phyloP scores from a whole-genome alignment of 2,888 invertebrate species.

The Odontocerum albicorne region DNA sequence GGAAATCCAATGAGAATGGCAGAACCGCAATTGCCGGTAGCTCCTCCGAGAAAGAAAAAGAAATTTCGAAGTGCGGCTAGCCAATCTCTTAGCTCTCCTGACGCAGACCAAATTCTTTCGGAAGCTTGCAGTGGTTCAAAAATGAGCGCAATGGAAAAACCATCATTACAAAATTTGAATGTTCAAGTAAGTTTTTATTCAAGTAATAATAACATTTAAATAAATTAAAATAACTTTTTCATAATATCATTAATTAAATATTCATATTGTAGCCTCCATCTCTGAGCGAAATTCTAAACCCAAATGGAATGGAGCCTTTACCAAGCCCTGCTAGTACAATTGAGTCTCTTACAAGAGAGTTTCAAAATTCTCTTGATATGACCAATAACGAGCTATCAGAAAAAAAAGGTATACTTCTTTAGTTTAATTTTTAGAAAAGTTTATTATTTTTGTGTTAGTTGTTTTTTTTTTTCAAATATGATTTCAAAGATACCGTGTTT shows the following conservation, averaged over 20 bases:
- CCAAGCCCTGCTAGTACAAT: slow-evolving; percentile 80
- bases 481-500: no score
- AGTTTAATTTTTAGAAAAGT: no score
- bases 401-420: slow-evolving; percentile 40
- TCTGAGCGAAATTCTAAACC: slow-evolving; percentile 42
- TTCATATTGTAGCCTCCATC: slow-evolving; percentile 46
- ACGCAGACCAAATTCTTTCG: slow-evolving; percentile 22
- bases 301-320: slow-evolving; percentile 56
- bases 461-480: no score
- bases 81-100: slow-evolving; percentile 26
- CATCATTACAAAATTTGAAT: slow-evolving; percentile 31
- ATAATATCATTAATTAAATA: no score
- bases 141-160: slow-evolving; percentile 21
- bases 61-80: slow-evolving; percentile 49
- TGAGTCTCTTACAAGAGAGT: slow-evolving; percentile 76
- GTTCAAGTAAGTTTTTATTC: slow-evolving; percentile 27
- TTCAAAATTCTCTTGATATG: slow-evolving; percentile 76
- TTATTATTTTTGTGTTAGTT: no score
- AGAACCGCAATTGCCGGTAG: slow-evolving; percentile 50
- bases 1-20: slow-evolving; percentile 38
- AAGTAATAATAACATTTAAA: no score
- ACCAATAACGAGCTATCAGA: slow-evolving; percentile 42
- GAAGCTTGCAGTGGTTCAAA: slow-evolving; percentile 5
- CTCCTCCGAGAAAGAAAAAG: slow-evolving; percentile 80
- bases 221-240: no score